Evolutionary conservation across 2,797 vertebrate species (phyloP).

Genomic region (Sternotherus odoratus): DNA sequence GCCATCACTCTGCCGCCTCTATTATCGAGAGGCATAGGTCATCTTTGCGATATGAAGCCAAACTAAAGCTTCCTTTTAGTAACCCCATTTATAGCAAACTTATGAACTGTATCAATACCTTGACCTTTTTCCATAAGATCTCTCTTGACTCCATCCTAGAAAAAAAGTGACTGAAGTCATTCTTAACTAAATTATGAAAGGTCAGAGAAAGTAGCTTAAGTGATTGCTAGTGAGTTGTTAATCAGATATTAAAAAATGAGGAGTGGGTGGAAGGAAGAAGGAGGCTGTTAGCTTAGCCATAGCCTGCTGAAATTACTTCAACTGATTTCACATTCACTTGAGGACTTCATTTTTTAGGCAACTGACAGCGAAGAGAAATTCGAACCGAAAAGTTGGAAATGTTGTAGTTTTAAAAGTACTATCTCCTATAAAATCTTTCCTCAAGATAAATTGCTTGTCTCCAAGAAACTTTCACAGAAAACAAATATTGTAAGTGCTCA

Average conservation of each 20-base stretch:
- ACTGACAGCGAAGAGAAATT: neutral
- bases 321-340: neutral
- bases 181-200: constrained; percentile 5
- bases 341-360: neutral
- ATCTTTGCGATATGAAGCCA: neutral
- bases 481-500: neutral
- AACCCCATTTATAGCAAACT: neutral
- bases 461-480: neutral
- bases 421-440: neutral
- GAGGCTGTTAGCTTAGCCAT: neutral
- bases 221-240: neutral
- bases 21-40: no score
- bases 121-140: constrained; percentile 29
- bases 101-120: neutral
- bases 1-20: no score
- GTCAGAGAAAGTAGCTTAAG: constrained; percentile 9
- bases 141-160: neutral
- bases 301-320: neutral
- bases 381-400: neutral
- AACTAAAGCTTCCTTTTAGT: neutral
- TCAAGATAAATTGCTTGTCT: neutral
- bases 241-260: neutral
- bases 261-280: no score
- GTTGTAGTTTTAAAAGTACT: neutral
- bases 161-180: constrained; percentile 18